These are phyloP conservation scores for Propithecus deckenii DNA, from an alignment of 2,797 vertebrate genomes.

Conservation along the genomic window DNA sequence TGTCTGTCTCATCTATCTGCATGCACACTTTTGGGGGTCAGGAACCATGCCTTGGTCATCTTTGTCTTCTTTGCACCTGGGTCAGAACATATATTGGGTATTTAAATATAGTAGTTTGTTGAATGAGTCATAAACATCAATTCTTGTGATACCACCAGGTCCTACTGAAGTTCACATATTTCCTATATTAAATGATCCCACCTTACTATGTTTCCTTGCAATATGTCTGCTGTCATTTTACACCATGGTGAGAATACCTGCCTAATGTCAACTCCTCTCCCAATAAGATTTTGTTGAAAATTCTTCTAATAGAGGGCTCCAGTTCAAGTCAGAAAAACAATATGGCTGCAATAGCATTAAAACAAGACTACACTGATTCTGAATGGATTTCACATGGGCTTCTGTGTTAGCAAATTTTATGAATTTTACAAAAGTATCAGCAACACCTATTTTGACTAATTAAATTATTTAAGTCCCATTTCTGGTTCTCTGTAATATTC, in stretches of 20 bases:
- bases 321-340: background rate
- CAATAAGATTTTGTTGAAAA: background rate
- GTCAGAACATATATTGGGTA: background rate
- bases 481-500: background rate
- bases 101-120: constrained; percentile 11
- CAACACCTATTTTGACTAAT: background rate
- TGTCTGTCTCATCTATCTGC: background rate
- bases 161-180: background rate
- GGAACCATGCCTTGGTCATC: background rate
- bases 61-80: background rate
- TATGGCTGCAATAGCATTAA: background rate
- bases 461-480: background rate
- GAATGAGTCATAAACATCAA: background rate
- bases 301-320: background rate
- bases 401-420: background rate
- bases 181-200: background rate
- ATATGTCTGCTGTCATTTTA: background rate
- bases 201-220: background rate
- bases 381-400: background rate
- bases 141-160: background rate
- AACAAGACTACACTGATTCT: background rate
- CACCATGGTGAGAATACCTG: background rate
- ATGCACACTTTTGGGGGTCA: background rate
- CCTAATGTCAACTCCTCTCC: background rate
- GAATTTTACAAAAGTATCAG: background rate